phyloP scores from a whole-genome alignment of 2,113 vertebrate species.

The Xenotilapia flavipinnis region DNA sequence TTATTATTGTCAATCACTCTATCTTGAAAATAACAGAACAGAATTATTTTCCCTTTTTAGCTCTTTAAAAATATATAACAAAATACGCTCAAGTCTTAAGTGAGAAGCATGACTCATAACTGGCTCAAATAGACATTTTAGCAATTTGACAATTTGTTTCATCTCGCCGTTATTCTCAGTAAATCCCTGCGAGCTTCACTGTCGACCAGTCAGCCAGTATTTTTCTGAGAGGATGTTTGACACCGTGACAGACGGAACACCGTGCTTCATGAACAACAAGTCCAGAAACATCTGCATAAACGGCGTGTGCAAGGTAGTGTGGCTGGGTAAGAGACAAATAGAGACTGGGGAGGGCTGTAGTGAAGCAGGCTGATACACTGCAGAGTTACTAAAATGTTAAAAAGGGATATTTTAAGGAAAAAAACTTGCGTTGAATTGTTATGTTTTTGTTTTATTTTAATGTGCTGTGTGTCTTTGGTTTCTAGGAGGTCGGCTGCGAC shows the following conservation, averaged over 20 bases:
- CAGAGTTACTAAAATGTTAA: neutral
- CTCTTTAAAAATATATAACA: neutral
- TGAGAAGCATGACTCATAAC: neutral
- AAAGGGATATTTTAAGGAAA: neutral
- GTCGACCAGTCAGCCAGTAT: constrained; percentile 77
- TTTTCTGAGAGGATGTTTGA: constrained; percentile 97
- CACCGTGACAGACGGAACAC: constrained; percentile 89
- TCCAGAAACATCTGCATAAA: constrained; percentile 92
- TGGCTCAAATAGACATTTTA: neutral
- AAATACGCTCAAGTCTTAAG: neutral
- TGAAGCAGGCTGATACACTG: neutral
- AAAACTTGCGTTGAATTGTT: neutral
- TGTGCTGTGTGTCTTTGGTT: neutral
- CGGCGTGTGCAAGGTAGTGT: constrained; percentile 99
- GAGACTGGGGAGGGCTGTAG: neutral
- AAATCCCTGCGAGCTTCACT: constrained; percentile 91
- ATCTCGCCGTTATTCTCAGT: constrained; percentile 50
- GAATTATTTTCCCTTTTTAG: neutral
- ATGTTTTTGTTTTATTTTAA: neutral
- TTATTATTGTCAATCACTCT: neutral
- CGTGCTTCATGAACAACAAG: constrained; percentile 86
- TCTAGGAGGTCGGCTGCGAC: constrained; percentile 90
- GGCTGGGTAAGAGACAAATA: constrained; percentile 69
- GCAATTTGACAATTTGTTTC: neutral
- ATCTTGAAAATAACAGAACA: neutral